Evolutionary conservation across 2,888 invertebrate species (phyloP).

Genomic region (Stenotaenia linearis): DNA sequence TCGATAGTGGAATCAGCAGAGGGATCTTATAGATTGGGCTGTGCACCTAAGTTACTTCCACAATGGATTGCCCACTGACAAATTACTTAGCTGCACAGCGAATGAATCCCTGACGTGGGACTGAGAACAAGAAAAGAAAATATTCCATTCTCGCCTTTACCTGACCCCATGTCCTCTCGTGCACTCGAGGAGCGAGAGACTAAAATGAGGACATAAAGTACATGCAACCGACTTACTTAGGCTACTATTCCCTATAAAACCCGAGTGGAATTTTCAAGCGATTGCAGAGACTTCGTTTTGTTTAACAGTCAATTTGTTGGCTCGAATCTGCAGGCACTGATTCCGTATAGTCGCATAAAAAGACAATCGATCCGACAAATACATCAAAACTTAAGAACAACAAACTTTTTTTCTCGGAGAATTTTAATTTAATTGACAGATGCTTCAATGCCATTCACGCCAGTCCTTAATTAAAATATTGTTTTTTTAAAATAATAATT

Average conservation of each 20-base stretch:
- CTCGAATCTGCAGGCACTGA: background rate
- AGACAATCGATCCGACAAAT: background rate
- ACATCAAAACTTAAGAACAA: background rate
- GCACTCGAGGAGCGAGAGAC: background rate
- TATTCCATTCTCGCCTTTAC: conserved; percentile 10
- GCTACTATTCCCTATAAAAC: background rate
- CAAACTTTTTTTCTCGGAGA: too few species aligned
- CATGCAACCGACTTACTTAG: background rate
- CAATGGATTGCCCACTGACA: conserved; percentile 19
- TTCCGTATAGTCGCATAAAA: background rate
- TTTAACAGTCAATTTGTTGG: background rate
- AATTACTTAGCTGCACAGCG: background rate
- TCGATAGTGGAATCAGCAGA: conserved; percentile 10
- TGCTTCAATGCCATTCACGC: too few species aligned
- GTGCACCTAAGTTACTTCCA: conserved; percentile 6
- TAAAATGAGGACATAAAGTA: background rate
- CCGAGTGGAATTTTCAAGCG: background rate
- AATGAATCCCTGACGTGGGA: conserved; percentile 7
- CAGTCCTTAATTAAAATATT: too few species aligned
- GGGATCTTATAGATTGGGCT: conserved; percentile 17
- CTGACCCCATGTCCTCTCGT: conserved; percentile 8
- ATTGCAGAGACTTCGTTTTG: background rate
- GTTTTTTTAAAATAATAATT: too few species aligned
- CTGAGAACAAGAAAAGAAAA: conserved; percentile 2
- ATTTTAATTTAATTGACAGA: too few species aligned